A percentile compares a stretch with the other conserved stretches of the same genome.
Conservation (phyloP, 2,888 invertebrate species). For the Drosophila mettleri region DNA sequence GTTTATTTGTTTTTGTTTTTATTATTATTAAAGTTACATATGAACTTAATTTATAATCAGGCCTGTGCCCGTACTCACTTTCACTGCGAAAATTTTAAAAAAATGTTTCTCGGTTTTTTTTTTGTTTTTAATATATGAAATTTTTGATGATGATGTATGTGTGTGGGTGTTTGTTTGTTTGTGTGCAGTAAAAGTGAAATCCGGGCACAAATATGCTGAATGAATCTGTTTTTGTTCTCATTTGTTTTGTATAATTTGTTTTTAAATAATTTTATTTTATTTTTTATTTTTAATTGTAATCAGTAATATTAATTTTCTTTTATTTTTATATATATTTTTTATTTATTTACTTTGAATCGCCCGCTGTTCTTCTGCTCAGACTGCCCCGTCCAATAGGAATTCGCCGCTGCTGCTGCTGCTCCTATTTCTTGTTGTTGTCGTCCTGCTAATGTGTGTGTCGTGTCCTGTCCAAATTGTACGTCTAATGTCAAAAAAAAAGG, state of each 20-base stretch:
- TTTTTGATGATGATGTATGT: constrained; percentile 32
- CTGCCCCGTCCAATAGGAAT: constrained; percentile 13
- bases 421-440: constrained; percentile 30
- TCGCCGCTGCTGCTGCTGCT: constrained; percentile 25
- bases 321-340: constrained; percentile 36
- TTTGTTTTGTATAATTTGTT: constrained; percentile 66
- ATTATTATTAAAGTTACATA: constrained; percentile 79
- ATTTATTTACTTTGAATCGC: constrained; percentile 59
- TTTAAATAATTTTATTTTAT: constrained; percentile 58
- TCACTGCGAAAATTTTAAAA: constrained; percentile 39
- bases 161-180: neutral
- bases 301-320: constrained; percentile 74
- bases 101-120: constrained; percentile 18
- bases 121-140: constrained; percentile 34
- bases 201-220: constrained; percentile 49
- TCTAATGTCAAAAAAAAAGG: constrained; percentile 42
- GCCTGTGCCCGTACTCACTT: constrained; percentile 49
- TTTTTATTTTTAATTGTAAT: constrained; percentile 68
- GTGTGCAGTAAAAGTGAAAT: constrained; percentile 46
- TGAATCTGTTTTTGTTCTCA: constrained; percentile 53
- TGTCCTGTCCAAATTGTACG: constrained; percentile 36
- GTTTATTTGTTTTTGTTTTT: constrained; percentile 49
- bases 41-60: constrained; percentile 75
- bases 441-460: constrained; percentile 16
- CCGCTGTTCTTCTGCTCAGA: constrained; percentile 39